Evolutionary conservation across 2,797 vertebrate species (phyloP).

Genomic region (Echeneis naucrates): DNA sequence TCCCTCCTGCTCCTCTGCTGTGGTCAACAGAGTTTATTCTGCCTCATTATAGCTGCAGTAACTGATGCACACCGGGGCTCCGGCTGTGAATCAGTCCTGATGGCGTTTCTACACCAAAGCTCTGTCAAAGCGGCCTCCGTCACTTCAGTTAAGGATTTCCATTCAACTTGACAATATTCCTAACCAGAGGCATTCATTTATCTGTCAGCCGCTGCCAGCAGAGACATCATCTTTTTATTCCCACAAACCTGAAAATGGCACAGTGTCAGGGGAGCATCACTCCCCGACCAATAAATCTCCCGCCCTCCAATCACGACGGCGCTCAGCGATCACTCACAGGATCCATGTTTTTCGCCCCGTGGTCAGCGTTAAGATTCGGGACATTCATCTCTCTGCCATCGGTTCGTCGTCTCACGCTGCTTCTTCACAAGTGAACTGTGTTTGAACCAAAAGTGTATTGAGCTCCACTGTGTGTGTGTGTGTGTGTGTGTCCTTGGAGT

Average conservation of each 20-base stretch:
- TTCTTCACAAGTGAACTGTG: constrained; percentile 30
- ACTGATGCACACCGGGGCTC: neutral
- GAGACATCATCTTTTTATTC: neutral
- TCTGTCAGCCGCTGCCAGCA: constrained; percentile 47
- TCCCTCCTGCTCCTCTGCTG: constrained; percentile 19
- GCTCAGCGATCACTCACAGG: neutral
- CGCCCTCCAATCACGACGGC: neutral
- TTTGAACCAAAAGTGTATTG: too few relatives aligned
- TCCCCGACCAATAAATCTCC: constrained; percentile 12
- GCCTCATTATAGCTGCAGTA: constrained; percentile 7
- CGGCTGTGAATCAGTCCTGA: neutral
- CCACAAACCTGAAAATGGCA: neutral
- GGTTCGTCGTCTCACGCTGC: constrained; percentile 22
- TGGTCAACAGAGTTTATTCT: constrained; percentile 27
- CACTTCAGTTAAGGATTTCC: constrained; percentile 26
- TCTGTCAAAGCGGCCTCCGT: constrained; percentile 23
- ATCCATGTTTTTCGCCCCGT: neutral
- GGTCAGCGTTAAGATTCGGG: constrained; percentile 22
- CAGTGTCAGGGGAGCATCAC: constrained; percentile 1
- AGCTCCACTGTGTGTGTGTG: too few relatives aligned
- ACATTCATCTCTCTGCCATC: constrained; percentile 1
- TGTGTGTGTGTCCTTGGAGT: neutral
- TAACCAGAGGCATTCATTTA: constrained; percentile 42
- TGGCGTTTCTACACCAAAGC: constrained; percentile 4
- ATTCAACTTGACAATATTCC: constrained; percentile 20